Evolutionary conservation across 2,113 vertebrate species (phyloP), one percentile per base, ranked within the genome.

Genomic region (Neodontobutis hainanensis): DNA sequence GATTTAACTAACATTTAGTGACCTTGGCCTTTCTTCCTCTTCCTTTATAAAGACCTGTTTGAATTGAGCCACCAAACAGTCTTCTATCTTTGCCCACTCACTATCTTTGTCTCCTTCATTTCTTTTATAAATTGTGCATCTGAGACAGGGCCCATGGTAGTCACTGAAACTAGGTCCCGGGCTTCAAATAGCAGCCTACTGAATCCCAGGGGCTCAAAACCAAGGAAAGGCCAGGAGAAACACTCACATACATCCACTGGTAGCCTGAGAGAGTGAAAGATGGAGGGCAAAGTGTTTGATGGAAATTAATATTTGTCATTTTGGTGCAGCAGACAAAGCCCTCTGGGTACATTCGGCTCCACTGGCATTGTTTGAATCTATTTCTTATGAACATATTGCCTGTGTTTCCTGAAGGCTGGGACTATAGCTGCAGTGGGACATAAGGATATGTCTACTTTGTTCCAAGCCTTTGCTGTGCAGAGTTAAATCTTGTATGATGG

Each of bases 281-380:
- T 57, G 72, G 58, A 74, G 73, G 87, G 82, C 76, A 49, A 82
- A 90, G 49, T 82, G 67, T 86, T 80, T 82, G 74, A 89, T 90
- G 80, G 90, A 92, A 87, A 91, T 88, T 86, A 80, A 50, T 88
- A 90, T 91, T 92, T 90, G 89, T 89, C 68, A 78, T 91, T 70
- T 78, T 65, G 45, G 12, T 65, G 69, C 16, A 0, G 56, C 48
- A 77, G 61, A 81, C 50, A 56, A 64, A 76, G 19, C 79, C 65
- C 76, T 71, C 68, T 51, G 73, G 65, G 84, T 91, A 72, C 46
- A 15, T 57, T 65, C 42, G 58, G 82, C 82, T 81, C 62, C 77
- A 85, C 83, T 81, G 88, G 85, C 19, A 32, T 73, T 73, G 74
- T 83, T 75, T 83, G 70, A 83, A 68, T 81, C 15, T 42, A 57